Conservation (phyloP, 1,140 invertebrate species). For the Drosophila guanche region DNA sequence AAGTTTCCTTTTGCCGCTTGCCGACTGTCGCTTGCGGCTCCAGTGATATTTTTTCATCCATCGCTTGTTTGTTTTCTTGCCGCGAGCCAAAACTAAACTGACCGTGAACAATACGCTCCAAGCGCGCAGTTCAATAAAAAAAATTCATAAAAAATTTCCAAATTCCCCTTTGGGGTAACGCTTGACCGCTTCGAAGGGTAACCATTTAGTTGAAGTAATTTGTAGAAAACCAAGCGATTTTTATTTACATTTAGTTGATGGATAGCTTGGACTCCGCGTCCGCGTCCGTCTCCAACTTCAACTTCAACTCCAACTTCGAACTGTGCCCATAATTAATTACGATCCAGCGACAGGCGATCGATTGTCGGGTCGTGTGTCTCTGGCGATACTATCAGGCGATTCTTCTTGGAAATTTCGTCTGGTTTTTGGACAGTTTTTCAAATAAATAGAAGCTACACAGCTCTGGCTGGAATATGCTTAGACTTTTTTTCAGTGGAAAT, state of each 20-base stretch:
- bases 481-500: constrained; percentile 36
- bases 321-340: constrained; percentile 39
- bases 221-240: constrained; percentile 31
- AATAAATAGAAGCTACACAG: constrained; percentile 19
- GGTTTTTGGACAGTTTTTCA: constrained; percentile 29
- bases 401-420: constrained; percentile 7
- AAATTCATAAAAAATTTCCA: constrained; percentile 25
- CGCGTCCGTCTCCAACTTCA: constrained; percentile 11
- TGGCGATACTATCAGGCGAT: constrained; percentile 8
- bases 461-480: constrained; percentile 26
- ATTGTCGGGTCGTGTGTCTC: constrained; percentile 27
- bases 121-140: constrained; percentile 36
- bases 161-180: constrained; percentile 14
- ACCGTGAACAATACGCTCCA: constrained; percentile 35
- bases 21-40: constrained; percentile 14
- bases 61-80: constrained; percentile 45
- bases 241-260: constrained; percentile 51
- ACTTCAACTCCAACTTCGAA: background rate
- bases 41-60: constrained; percentile 32
- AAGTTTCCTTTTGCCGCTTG: constrained; percentile 23
- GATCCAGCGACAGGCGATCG: constrained; percentile 40
- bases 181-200: constrained; percentile 49
- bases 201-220: constrained; percentile 48
- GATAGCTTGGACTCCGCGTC: constrained; percentile 30
- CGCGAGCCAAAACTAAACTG: constrained; percentile 53